Conservation (phyloP, 2,888 invertebrate genomes). For the Ochropleura plecta region DNA sequence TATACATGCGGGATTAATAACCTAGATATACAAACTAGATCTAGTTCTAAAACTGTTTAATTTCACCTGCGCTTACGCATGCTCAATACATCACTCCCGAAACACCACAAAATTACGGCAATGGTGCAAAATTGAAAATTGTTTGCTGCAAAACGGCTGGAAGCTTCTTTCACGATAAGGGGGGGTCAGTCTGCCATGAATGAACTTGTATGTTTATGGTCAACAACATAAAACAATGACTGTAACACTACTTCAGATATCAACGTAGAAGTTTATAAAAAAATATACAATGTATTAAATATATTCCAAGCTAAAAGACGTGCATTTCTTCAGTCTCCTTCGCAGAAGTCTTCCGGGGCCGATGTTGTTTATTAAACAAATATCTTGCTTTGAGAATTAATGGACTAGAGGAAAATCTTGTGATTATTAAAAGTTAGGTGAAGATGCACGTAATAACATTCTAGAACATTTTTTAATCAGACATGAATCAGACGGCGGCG, state of each 20-base stretch:
- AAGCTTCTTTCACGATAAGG: constrained; percentile 53
- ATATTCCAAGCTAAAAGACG: constrained; percentile 9
- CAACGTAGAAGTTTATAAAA: constrained; percentile 5
- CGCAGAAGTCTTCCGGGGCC: constrained; percentile 54
- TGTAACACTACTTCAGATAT: constrained; percentile 41
- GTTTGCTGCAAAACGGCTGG: constrained; percentile 34
- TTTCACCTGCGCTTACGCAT: constrained; percentile 59
- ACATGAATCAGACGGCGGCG: constrained; percentile 48
- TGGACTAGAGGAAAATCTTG: constrained; percentile 65
- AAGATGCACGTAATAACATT: constrained; percentile 57
- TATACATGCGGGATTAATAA: constrained; percentile 41
- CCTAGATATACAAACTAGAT: constrained; percentile 48
- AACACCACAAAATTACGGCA: constrained; percentile 48
- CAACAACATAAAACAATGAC: constrained; percentile 64
- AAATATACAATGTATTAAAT: too few relatives aligned
- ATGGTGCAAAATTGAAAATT: constrained; percentile 50
- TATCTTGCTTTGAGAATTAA: constrained; percentile 65
- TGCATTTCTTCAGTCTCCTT: constrained; percentile 55
- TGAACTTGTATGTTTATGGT: constrained; percentile 61
- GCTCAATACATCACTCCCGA: constrained; percentile 57
- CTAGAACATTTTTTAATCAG: constrained; percentile 48
- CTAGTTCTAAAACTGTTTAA: constrained; percentile 61
- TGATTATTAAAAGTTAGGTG: constrained; percentile 57
- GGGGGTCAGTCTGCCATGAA: constrained; percentile 62
- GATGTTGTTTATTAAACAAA: constrained; percentile 65